A percentile compares a stretch with the other conserved stretches of the same genome.
These are phyloP conservation scores for Osmerus eperlanus DNA, from an alignment of 2,113 vertebrate genomes.

Conservation along the genomic window DNA sequence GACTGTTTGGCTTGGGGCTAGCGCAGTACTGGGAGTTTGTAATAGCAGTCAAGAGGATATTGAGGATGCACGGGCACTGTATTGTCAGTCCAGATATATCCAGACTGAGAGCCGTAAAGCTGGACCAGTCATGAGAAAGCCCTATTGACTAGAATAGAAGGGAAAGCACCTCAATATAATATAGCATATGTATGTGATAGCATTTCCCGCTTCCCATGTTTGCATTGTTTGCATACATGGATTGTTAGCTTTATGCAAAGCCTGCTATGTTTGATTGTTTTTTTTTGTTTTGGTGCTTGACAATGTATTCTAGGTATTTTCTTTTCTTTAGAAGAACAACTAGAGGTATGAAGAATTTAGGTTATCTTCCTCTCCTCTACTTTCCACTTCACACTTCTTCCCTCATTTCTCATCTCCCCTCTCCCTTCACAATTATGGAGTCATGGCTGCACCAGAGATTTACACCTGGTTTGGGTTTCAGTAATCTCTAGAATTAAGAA, in stretches of 20 bases:
- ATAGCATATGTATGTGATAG: no score
- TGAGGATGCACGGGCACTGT: slow-evolving; percentile 38
- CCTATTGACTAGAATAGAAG: no score
- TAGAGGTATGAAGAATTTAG: no score
- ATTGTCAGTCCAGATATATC: slow-evolving; percentile 44
- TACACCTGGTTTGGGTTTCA: slow-evolving; percentile 94
- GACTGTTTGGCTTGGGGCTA: slow-evolving; percentile 52
- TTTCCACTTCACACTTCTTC: slow-evolving; percentile 12
- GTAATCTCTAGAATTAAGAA: slow-evolving; percentile 97
- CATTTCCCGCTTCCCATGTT: no score
- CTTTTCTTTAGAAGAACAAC: no score
- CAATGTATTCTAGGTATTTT: slow-evolving; percentile 7
- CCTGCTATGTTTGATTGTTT: no score
- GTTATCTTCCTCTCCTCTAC: slow-evolving; percentile 4
- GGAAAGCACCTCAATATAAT: no score
- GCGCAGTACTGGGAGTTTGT: slow-evolving; percentile 36
- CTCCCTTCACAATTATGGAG: slow-evolving; percentile 52
- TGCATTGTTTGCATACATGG: no score
- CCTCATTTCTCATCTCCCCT: background rate
- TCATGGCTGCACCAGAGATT: slow-evolving; percentile 81
- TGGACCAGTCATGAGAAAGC: no score
- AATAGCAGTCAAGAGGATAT: slow-evolving; percentile 37
- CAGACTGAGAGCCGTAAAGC: slow-evolving; percentile 9
- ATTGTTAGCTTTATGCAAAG: no score
- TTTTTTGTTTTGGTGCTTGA: no score